Evolutionary conservation across 2,797 vertebrate genomes (phyloP), one percentile per base, ranked within the genome.

Genomic region (Hemitrygon akajei): DNA sequence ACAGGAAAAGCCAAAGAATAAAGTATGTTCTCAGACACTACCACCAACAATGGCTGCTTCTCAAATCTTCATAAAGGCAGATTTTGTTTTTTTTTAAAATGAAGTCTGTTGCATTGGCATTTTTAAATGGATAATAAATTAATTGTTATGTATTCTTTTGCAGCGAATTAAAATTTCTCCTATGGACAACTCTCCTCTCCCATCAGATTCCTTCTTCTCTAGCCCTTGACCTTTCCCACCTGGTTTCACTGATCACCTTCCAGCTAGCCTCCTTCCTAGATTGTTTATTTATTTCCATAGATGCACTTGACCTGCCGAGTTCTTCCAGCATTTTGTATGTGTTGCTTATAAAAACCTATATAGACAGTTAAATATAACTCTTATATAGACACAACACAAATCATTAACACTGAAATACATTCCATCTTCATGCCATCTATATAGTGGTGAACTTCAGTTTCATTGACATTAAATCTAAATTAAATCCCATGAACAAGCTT

Each of bases 81-180:
- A 60, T 58, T 87, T n/a, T 56, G 69, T 3, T 77, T 77, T 86
- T 60, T 60, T 47, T 47, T 47, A 47, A 37, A 87, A 16, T 63
- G 27, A 56, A 56, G 18, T 18, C 27, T n/a, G 60, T 63, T 58
- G 60, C n/a, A 20, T 60, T 63, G 14, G 27, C 30, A n/a, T 87
- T 60, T 87, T 14, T 27, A 86, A 86, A 0, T 63, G 84, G 60
- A 87, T 87, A 87, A 87, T 87, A 87, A 87, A 87, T 63, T 87
- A 60, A 60, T 86, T n/a, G 27, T 30, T 87, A n/a, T 63, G 18
- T 60, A 34, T 87, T 87, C 27, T 63, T 63, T 27, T 30, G n/a
- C 12, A 63, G 58, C 27, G 47, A 47, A 47, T 47, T 47, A 47
- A 4, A 47, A 47, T 47, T 47, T 47, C 47, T 47, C 47, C 47